Base-by-base conservation (phyloP, 2,888 invertebrate genomes). In the Oscheius sp. region DNA sequence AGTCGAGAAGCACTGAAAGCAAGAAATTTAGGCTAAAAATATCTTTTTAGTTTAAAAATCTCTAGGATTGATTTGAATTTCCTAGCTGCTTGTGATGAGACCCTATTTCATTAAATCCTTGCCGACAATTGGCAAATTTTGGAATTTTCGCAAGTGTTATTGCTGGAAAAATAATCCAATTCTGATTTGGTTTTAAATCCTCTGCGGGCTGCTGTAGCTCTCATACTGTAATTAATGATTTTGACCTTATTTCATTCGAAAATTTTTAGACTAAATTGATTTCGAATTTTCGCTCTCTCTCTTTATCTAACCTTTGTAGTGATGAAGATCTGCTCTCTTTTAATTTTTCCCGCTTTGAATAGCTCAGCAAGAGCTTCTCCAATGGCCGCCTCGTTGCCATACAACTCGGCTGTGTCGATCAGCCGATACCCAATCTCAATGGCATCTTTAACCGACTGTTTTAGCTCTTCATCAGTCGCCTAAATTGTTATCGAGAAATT, bases 281-380 rank as follows among this genome's bases (percentile, higher is more conserved):
- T n/a, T n/a, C n/a, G n/a, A n/a, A n/a, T n/a, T n/a, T n/a, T n/a
- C n/a, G n/a, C n/a, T n/a, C n/a, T n/a, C n/a, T n/a, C n/a, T n/a
- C n/a, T n/a, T n/a, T 57, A n/a, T n/a, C n/a, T n/a, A n/a, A 93
- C 89, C 88, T 94, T 94, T 8, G 93, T 93, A 15, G 92, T 92
- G 55, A 55, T 34, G 37, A 55, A 55, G n/a, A 55, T 5, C 55
- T 94, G 92, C 79, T 92, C 91, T 76, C 94, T 90, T 80, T 90
- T 91, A 0, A 91, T 84, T 84, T 90, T 90, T 65, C 92, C 91
- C 4, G 90, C 89, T 50, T 90, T 90, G 4, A 84, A 63, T 1
- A 83, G 39, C n/a, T 73, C 72, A 23, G 72, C 67, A 25, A 79
- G 33, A 37, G 68, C 69, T 17, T 71, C 48, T 12, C 77, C 77